These are phyloP conservation scores for Catagonus wagneri DNA, from an alignment of 2,113 vertebrate species.

Conservation along the genomic window DNA sequence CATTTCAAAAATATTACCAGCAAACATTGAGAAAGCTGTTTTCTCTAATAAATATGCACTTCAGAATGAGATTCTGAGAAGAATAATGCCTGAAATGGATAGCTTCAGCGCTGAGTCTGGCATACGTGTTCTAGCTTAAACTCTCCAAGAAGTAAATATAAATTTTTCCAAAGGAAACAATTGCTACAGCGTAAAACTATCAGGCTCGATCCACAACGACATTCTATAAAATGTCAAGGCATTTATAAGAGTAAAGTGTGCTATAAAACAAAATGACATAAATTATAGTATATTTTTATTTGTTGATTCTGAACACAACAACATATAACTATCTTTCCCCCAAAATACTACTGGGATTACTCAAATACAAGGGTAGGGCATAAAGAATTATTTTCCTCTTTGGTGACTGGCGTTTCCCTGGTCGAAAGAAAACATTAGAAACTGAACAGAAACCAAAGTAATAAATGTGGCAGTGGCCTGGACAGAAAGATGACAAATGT, in stretches of 20 bases:
- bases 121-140: constrained; percentile 42
- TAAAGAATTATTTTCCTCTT: constrained; percentile 45
- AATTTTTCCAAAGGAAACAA: constrained; percentile 70
- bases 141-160: constrained; percentile 63
- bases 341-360: constrained; percentile 10
- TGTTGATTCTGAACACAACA: constrained; percentile 66
- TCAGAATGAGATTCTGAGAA: constrained; percentile 48
- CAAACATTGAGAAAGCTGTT: neutral
- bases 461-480: neutral
- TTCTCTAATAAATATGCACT: constrained; percentile 69
- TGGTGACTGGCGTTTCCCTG: neutral
- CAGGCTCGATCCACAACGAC: constrained; percentile 70
- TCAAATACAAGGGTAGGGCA: constrained; percentile 40
- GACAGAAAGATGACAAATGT: neutral
- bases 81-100: constrained; percentile 55
- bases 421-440: constrained; percentile 55
- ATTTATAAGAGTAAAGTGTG: constrained; percentile 53
- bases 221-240: constrained; percentile 66
- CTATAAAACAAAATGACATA: constrained; percentile 74
- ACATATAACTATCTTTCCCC: constrained; percentile 31
- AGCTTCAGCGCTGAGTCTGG: neutral
- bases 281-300: constrained; percentile 61
- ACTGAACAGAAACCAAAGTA: neutral
- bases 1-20: constrained; percentile 64
- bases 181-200: constrained; percentile 55